These are phyloP conservation scores for Boleophthalmus pectinirostris DNA, from an alignment of 2,113 vertebrate genomes.

Conservation along the genomic window DNA sequence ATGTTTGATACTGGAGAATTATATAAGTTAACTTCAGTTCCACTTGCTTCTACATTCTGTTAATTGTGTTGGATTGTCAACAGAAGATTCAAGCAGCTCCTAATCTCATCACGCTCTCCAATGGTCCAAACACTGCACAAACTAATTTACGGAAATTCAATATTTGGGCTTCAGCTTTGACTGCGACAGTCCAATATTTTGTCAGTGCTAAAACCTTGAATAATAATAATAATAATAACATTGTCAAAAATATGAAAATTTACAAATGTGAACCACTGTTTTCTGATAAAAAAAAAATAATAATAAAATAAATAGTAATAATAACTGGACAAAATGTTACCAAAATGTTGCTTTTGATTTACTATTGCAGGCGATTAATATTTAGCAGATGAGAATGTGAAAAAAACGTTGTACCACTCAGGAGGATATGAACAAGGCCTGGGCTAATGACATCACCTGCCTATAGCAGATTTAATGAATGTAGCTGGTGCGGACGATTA, in stretches of 20 bases:
- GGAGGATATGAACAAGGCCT: slow-evolving; percentile 10
- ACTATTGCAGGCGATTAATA: background rate
- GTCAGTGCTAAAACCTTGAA: slow-evolving; percentile 4
- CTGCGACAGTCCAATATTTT: slow-evolving; percentile 6
- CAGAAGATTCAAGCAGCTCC: background rate
- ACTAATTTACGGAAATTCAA: background rate
- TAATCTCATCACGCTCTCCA: background rate
- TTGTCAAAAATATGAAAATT: background rate
- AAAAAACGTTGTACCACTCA: slow-evolving; percentile 10
- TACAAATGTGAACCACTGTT: background rate
- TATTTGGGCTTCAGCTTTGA: slow-evolving; percentile 10
- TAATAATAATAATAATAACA: background rate
- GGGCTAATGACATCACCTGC: slow-evolving; percentile 54
- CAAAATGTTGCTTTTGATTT: background rate
- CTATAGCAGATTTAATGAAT: slow-evolving; percentile 38
- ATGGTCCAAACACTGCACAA: slow-evolving; percentile 2
- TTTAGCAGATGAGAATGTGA: slow-evolving; percentile 20
- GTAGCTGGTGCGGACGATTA: slow-evolving; percentile 35
- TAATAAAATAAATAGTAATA: no score
- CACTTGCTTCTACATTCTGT: background rate
- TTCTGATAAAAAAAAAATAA: background rate
- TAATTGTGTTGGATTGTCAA: slow-evolving; percentile 1
- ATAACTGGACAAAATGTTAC: background rate
- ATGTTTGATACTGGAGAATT: background rate
- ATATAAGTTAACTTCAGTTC: background rate